Evolutionary conservation across 2,797 vertebrate species (phyloP).

Genomic region (Oryzias dopingdopingensis): DNA sequence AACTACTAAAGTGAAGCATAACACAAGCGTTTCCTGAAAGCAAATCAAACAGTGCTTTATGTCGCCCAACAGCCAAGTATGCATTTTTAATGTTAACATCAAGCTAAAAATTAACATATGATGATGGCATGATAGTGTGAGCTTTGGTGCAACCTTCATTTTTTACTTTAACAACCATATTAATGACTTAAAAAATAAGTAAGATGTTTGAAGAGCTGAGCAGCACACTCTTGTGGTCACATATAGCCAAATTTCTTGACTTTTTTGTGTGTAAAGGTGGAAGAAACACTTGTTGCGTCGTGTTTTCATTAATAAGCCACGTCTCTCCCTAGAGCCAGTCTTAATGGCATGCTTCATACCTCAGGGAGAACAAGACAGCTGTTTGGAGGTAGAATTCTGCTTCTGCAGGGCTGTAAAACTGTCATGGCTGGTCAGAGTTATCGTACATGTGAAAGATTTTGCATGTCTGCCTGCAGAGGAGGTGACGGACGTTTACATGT

Average conservation of each 20-base stretch:
- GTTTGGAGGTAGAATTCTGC: constrained; percentile 23
- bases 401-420: constrained; percentile 30
- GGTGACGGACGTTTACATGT: no score
- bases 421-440: neutral
- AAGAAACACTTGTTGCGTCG: constrained; percentile 7
- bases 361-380: constrained; percentile 14
- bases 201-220: constrained; percentile 29
- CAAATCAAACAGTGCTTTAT: constrained; percentile 65
- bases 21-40: constrained; percentile 46
- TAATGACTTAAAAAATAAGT: constrained; percentile 9
- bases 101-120: constrained; percentile 44
- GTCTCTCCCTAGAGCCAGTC: constrained; percentile 24
- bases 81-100: constrained; percentile 50
- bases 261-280: constrained; percentile 6
- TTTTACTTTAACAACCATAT: constrained; percentile 23
- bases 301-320: constrained; percentile 23
- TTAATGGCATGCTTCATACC: constrained; percentile 27
- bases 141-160: constrained; percentile 9
- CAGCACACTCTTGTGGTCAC: constrained; percentile 73
- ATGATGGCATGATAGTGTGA: constrained; percentile 41
- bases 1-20: constrained; percentile 45
- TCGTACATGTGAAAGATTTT: no score
- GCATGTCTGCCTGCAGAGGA: no score
- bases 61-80: constrained; percentile 32
- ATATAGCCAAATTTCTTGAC: neutral